Evolutionary conservation across 35 echinoderm and acorn worm species (phyloP).

Genomic region (Eucidaris tribuloides): DNA sequence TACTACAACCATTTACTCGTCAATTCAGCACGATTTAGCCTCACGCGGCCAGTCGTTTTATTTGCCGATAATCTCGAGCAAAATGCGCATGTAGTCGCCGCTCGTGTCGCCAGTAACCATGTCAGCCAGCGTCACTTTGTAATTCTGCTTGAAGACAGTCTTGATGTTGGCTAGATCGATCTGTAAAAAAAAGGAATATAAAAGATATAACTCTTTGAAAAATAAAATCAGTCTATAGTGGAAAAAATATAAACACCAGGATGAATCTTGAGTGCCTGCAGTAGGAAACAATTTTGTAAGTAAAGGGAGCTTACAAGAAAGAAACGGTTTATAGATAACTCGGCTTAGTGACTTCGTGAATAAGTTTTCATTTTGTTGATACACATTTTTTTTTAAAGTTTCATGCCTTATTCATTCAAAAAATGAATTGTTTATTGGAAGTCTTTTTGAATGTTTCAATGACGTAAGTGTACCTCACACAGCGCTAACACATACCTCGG

Average conservation of each 20-base stretch:
- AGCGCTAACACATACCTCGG: constrained; percentile 24
- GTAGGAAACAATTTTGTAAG: no score
- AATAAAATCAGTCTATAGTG: no score
- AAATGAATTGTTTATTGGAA: neutral
- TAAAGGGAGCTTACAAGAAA: no score
- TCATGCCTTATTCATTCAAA: neutral
- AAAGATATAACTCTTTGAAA: neutral
- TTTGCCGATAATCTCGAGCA: no score
- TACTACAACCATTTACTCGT: no score
- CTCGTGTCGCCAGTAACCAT: constrained; percentile 25
- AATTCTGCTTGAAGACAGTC: constrained; percentile 5
- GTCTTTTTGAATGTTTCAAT: neutral
- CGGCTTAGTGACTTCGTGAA: neutral
- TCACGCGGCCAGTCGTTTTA: no score
- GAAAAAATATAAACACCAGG: no score
- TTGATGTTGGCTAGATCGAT: constrained; percentile 40
- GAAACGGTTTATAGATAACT: no score
- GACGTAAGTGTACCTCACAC: neutral
- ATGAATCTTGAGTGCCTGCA: no score
- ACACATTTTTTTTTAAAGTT: neutral
- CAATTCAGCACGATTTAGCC: no score
- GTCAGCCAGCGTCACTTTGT: neutral
- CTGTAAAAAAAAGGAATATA: neutral
- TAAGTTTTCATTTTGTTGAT: neutral
- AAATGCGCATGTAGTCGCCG: constrained; percentile 5